Percentiles rank a stretch among this genome's conserved stretches.
phyloP scores from a whole-genome alignment of 2,113 vertebrate species.

The Scalopus aquaticus region DNA sequence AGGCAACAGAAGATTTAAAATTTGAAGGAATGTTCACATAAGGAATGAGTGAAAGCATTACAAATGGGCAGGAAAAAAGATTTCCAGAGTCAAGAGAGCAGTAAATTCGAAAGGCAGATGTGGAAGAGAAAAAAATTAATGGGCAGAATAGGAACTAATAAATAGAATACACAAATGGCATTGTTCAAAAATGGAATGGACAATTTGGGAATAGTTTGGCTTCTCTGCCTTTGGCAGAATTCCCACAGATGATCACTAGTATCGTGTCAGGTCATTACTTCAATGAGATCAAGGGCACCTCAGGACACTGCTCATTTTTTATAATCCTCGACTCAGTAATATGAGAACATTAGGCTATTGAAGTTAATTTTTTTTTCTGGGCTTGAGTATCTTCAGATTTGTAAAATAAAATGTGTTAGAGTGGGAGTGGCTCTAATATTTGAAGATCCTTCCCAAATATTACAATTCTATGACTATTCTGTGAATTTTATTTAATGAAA shows the following conservation, averaged over 20 bases:
- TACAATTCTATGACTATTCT: not conserved
- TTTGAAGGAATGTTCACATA: not conserved
- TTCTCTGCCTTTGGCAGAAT: not conserved
- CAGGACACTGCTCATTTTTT: not conserved
- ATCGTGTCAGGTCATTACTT: not conserved
- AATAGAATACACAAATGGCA: not conserved
- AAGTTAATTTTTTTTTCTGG: slow-evolving; percentile 11
- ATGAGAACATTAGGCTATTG: not conserved
- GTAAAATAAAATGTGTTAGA: not conserved
- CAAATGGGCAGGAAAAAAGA: not conserved
- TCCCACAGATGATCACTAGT: not conserved
- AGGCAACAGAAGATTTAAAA: not conserved
- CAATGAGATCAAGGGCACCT: not conserved
- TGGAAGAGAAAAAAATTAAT: not conserved
- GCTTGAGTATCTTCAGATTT: not conserved
- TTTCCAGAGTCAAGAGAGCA: not conserved
- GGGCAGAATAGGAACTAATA: not conserved
- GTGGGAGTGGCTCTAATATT: not conserved
- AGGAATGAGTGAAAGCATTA: not conserved
- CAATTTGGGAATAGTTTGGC: not conserved
- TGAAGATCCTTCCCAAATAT: too few species aligned
- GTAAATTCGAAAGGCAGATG: not conserved
- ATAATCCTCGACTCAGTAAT: not conserved
- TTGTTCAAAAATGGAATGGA: not conserved
- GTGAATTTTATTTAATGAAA: not conserved